Evolutionary conservation across 2,888 invertebrate genomes (phyloP).

Genomic region (Trachelus iudaicus): DNA sequence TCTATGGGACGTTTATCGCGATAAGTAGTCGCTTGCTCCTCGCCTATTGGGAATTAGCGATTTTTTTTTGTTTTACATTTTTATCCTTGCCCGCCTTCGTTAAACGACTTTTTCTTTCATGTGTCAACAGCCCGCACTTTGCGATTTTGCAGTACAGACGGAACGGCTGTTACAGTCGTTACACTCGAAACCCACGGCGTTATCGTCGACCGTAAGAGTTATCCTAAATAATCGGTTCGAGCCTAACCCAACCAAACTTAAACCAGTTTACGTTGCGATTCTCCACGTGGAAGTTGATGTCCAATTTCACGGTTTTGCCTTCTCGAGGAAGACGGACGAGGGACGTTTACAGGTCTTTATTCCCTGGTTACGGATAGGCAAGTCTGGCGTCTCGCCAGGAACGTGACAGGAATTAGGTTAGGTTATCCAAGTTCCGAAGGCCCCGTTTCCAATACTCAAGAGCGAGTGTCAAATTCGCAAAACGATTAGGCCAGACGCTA

Average conservation of each 20-base stretch:
- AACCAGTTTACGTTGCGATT: no score
- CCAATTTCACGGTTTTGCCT: slow-evolving; percentile 12
- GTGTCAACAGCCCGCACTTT: background rate
- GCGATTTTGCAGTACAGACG: background rate
- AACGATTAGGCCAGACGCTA: no score
- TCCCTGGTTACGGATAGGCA: slow-evolving; percentile 30
- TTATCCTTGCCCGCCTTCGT: background rate
- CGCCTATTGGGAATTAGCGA: slow-evolving; percentile 33
- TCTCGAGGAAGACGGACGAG: slow-evolving; percentile 13
- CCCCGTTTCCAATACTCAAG: no score
- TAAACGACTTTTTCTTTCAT: background rate
- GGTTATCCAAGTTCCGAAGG: slow-evolving; percentile 2
- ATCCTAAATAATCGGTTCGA: no score
- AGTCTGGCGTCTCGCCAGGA: slow-evolving; percentile 38
- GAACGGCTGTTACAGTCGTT: no score
- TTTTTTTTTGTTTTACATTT: slow-evolving; percentile 18
- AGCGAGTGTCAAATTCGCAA: no score
- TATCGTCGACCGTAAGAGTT: no score
- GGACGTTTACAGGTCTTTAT: slow-evolving; percentile 8
- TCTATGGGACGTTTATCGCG: slow-evolving; percentile 48
- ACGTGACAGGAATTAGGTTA: slow-evolving; percentile 44
- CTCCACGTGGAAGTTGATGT: no score
- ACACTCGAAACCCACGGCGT: no score
- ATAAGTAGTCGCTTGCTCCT: slow-evolving; percentile 40
- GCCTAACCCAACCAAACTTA: no score